Evolutionary conservation across 64 coral and sea anemone genomes (phyloP).

Genomic region (Porites lutea): DNA sequence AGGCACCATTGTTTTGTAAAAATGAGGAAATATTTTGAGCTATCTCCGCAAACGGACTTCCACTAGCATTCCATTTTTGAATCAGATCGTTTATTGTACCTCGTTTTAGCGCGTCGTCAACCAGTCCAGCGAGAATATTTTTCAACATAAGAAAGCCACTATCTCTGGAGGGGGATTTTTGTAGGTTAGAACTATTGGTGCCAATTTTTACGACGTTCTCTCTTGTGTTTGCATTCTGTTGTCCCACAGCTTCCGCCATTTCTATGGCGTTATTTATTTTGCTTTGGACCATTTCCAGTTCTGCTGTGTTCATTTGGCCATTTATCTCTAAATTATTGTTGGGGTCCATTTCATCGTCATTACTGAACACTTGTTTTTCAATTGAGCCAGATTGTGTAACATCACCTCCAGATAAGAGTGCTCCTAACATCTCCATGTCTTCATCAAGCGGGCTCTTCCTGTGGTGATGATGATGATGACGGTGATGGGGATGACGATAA

Average conservation of each 20-base stretch:
- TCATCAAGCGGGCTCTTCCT: background rate
- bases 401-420: background rate
- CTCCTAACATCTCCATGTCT: constrained; percentile 22
- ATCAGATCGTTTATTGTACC: constrained; percentile 21
- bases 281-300: constrained; percentile 49
- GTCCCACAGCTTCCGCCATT: constrained; percentile 38
- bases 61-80: background rate
- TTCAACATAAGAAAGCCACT: background rate
- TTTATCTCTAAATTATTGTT: background rate
- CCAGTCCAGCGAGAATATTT: background rate
- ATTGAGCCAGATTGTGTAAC: background rate
- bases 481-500: background rate
- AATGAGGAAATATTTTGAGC: constrained; percentile 31
- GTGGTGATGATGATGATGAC: background rate
- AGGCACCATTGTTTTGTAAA: background rate
- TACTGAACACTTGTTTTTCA: background rate
- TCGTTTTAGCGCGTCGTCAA: background rate
- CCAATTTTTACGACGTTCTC: constrained; percentile 40
- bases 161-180: background rate
- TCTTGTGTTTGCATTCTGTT: constrained; percentile 15
- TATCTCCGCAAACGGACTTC: constrained; percentile 48
- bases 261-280: constrained; percentile 74
- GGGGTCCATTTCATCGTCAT: background rate
- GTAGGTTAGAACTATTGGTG: background rate
- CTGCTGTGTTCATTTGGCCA: constrained; percentile 13